Base-by-base conservation (phyloP, 2,113 vertebrate species). In the Dasypus novemcinctus region DNA sequence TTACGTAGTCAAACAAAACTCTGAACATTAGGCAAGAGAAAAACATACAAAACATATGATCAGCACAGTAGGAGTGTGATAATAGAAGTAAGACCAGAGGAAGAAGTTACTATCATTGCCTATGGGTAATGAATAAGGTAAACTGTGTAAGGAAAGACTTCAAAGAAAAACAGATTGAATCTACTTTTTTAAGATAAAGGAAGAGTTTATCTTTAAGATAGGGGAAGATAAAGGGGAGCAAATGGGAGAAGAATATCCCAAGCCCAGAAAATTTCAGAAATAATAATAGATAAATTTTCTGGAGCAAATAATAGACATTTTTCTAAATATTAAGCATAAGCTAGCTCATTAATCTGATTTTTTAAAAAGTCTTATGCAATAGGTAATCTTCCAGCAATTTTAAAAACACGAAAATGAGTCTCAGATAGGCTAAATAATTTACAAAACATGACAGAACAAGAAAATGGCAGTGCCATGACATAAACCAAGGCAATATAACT, bases 341-440 rank as follows among this genome's bases (percentile, higher is more conserved):
- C 27, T 63, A 68, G 33, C 7, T 88, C 27, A 61, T 95, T 92
- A 76, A 83, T 21, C 12, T 38, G 10, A 92, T 61, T 92, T 68
- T 52, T 59, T 68, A 87, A 84, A 84, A 86, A 68, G 68, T 68
- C 36, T 92, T 69, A 82, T 7, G 1, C 13, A 74, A 29, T 31
- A 87, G 64, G 46, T 59, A 81, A 78, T 69, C 12, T 46, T n/a
- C 59, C 68, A 76, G 83, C 49, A 92, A 10, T 23, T 76, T 15
- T 82, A 76, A 88, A 95, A 92, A 76, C 8, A 61, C 79, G 29
- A 21, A 68, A 25, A 31, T 81, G 74, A 66, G 75, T 71, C 31
- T 93, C 83, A 85, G 18, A 49, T 59, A 29, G 20, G 33, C 78
- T 71, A 91, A 91, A 18, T 27, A 90, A 90, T n/a, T 74, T 91